Conservation (phyloP, 2,888 invertebrate genomes). For the Noctua pronuba region DNA sequence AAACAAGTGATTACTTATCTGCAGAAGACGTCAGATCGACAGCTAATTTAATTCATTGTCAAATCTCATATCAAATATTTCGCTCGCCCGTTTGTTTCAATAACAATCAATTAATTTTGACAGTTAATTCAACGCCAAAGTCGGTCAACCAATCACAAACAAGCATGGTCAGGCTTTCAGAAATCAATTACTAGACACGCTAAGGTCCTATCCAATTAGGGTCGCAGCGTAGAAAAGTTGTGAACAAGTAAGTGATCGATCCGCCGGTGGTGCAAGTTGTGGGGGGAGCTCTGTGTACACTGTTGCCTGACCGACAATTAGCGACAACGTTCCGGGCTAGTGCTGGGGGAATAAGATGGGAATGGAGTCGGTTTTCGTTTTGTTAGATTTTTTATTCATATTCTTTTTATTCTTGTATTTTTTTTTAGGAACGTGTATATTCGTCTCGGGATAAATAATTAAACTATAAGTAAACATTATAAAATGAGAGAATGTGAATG, state of each 20-base stretch:
- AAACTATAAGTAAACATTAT: too few relatives aligned
- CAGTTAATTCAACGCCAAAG: conserved; percentile 1
- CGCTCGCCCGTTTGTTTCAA: neutral
- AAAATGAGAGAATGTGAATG: too few relatives aligned
- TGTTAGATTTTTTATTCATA: neutral
- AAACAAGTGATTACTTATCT: neutral
- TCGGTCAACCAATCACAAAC: conserved; percentile 5
- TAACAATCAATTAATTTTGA: neutral
- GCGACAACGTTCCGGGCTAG: conserved; percentile 28
- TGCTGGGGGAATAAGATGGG: conserved; percentile 17
- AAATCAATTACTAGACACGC: conserved; percentile 44
- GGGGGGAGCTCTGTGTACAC: conserved; percentile 33
- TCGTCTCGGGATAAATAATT: too few relatives aligned
- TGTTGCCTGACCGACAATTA: conserved; percentile 57
- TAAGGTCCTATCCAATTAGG: conserved; percentile 48
- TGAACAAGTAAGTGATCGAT: conserved; percentile 61
- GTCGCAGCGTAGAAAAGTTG: conserved; percentile 40
- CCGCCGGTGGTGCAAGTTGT: conserved; percentile 31
- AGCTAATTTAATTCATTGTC: neutral
- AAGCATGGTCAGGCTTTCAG: conserved; percentile 14
- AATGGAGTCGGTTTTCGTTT: conserved; percentile 31
- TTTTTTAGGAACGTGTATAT: too few relatives aligned
- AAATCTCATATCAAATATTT: neutral
- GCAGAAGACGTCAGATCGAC: neutral
- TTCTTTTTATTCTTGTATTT: neutral